Conservation (phyloP, 1,140 invertebrate genomes). For the Drosophila nigromelanica region DNA sequence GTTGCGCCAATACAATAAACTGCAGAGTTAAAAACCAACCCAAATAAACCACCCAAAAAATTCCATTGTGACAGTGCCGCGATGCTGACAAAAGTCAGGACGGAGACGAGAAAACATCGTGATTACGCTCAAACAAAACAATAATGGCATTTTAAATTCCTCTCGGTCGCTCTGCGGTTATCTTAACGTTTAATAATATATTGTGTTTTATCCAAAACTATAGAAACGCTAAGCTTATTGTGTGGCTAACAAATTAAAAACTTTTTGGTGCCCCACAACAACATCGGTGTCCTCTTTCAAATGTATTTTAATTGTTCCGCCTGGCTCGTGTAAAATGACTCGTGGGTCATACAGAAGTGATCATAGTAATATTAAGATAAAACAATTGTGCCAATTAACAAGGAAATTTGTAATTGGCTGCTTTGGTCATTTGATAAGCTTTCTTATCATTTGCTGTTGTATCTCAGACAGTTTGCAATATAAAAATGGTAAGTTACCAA, state of each 20-base stretch:
- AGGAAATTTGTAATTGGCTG: slow-evolving; percentile 37
- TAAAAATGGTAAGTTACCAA: slow-evolving; percentile 63
- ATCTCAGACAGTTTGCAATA: slow-evolving; percentile 63
- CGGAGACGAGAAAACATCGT: slow-evolving; percentile 9
- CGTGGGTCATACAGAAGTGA: slow-evolving; percentile 61
- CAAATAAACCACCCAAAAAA: neutral
- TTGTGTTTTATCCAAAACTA: slow-evolving; percentile 18
- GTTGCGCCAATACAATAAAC: slow-evolving; percentile 23
- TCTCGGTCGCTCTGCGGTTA: slow-evolving; percentile 1
- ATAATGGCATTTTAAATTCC: slow-evolving; percentile 22
- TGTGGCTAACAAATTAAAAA: slow-evolving; percentile 44
- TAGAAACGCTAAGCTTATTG: slow-evolving; percentile 41
- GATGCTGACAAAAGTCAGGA: slow-evolving; percentile 16
- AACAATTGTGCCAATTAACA: slow-evolving; percentile 62
- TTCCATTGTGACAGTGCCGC: slow-evolving; percentile 9
- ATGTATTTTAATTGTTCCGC: slow-evolving; percentile 55
- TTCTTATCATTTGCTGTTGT: slow-evolving; percentile 60
- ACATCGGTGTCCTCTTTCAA: slow-evolving; percentile 32
- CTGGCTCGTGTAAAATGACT: slow-evolving; percentile 65
- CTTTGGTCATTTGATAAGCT: slow-evolving; percentile 36
- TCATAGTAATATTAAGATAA: slow-evolving; percentile 55
- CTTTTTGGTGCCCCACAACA: slow-evolving; percentile 12
- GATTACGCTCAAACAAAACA: slow-evolving; percentile 16
- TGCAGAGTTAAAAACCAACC: neutral
- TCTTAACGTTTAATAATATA: neutral